phyloP scores from a whole-genome alignment of 2,797 vertebrate species.

The Netta rufina region DNA sequence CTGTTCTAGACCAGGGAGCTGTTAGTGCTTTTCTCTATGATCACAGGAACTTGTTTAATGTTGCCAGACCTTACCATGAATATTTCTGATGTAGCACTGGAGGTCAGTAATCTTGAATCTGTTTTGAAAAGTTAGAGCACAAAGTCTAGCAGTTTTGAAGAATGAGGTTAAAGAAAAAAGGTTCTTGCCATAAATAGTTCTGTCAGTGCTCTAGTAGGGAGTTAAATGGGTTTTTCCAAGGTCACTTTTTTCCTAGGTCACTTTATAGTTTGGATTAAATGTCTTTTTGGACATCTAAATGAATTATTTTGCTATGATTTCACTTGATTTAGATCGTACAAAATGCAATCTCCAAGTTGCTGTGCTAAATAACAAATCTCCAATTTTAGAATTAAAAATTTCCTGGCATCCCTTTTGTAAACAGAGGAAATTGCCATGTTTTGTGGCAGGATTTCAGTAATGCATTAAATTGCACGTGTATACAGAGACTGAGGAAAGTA shows the following conservation, averaged over 20 bases:
- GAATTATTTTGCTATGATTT: not conserved
- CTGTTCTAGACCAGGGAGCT: not conserved
- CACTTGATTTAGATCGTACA: not conserved
- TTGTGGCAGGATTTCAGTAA: not conserved
- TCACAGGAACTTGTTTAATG: not conserved
- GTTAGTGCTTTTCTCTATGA: not conserved
- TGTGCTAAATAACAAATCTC: not conserved
- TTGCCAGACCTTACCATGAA: not conserved
- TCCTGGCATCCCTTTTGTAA: not conserved
- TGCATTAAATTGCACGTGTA: not conserved
- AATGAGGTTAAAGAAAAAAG: not conserved
- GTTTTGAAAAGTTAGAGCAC: not conserved
- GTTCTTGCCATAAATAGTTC: not conserved
- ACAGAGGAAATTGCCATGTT: not conserved
- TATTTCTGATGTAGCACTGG: not conserved
- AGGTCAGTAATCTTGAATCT: not conserved
- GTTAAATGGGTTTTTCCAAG: not conserved
- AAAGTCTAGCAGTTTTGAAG: not conserved
- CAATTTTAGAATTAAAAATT: not conserved
- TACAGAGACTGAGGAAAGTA: not conserved
- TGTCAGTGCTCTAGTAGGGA: not conserved
- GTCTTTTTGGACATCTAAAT: not conserved
- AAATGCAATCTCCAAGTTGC: not conserved
- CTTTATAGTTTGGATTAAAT: not conserved
- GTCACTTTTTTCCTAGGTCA: not conserved